Evolutionary conservation across 2,888 invertebrate genomes (phyloP).

Genomic region (Lacanobia oleracea): DNA sequence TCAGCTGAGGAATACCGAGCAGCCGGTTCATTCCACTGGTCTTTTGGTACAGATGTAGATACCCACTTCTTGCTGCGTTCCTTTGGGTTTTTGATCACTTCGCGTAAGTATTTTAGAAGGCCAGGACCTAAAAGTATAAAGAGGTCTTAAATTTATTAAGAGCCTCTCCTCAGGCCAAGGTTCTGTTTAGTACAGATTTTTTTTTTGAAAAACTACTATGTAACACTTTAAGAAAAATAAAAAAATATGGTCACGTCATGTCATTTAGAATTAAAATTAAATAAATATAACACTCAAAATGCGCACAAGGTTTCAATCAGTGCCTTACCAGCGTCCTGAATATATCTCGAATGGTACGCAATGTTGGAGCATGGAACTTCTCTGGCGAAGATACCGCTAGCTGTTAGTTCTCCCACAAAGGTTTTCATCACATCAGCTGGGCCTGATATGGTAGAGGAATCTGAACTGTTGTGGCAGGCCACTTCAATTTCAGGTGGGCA

Average conservation of each 20-base stretch:
- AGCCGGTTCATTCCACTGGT: slow-evolving; percentile 91
- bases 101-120: slow-evolving; percentile 89
- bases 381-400: slow-evolving; percentile 74
- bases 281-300: too few relatives aligned
- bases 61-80: slow-evolving; percentile 94
- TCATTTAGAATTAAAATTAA: too few relatives aligned
- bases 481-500: slow-evolving; percentile 92
- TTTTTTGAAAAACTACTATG: too few relatives aligned
- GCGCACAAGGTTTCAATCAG: too few relatives aligned
- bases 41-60: slow-evolving; percentile 93
- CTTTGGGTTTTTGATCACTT: slow-evolving; percentile 92
- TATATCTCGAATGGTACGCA: slow-evolving; percentile 95
- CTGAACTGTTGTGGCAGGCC: slow-evolving; percentile 95
- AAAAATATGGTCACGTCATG: not conserved
- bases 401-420: slow-evolving; percentile 86
- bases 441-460: slow-evolving; percentile 94
- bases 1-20: slow-evolving; percentile 93
- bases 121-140: slow-evolving; percentile 85
- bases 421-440: slow-evolving; percentile 91
- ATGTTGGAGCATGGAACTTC: slow-evolving; percentile 92
- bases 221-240: too few relatives aligned
- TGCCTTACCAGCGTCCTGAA: slow-evolving; percentile 87
- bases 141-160: not conserved
- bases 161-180: too few relatives aligned
- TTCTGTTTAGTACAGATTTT: too few relatives aligned